These are phyloP conservation scores for Amblyjoppa fuscipennis DNA, from an alignment of 2,888 invertebrate genomes.

Conservation along the genomic window DNA sequence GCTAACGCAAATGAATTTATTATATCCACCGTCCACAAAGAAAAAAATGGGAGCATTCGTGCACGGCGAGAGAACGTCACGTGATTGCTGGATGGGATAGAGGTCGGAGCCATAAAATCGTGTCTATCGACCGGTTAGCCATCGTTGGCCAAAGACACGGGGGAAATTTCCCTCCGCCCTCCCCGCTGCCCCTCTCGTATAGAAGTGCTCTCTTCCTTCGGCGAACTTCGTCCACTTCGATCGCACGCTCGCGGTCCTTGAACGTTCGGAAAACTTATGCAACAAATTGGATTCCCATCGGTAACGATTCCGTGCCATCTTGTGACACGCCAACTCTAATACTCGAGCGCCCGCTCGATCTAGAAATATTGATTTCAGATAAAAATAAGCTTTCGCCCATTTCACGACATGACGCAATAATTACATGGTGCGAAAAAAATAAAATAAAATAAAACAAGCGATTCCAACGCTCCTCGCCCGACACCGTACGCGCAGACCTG, in stretches of 20 bases:
- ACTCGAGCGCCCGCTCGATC: not conserved
- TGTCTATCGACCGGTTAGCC: constrained; percentile 56
- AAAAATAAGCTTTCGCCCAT: not conserved
- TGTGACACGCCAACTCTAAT: not conserved
- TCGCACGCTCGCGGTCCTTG: constrained; percentile 46
- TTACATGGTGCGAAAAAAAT: not conserved
- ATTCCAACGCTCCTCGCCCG: not conserved
- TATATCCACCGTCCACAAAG: not conserved
- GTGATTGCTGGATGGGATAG: constrained; percentile 18
- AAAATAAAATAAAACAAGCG: not conserved
- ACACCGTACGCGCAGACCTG: not conserved
- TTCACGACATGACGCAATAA: not conserved
- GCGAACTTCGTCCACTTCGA: constrained; percentile 27
- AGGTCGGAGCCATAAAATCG: constrained; percentile 54
- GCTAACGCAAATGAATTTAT: not conserved
- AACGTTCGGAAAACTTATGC: constrained; percentile 51
- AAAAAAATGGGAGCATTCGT: not conserved
- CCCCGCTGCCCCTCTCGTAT: not conserved
- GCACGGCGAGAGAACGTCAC: not conserved
- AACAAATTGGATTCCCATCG: constrained; percentile 11
- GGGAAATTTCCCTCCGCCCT: constrained; percentile 31
- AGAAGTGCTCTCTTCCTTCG: constrained; percentile 7
- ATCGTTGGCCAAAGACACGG: constrained; percentile 50
- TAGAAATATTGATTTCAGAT: not conserved
- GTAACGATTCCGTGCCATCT: not conserved